phyloP scores from a whole-genome alignment of 2,888 invertebrate species.

The Lottia scabra region DNA sequence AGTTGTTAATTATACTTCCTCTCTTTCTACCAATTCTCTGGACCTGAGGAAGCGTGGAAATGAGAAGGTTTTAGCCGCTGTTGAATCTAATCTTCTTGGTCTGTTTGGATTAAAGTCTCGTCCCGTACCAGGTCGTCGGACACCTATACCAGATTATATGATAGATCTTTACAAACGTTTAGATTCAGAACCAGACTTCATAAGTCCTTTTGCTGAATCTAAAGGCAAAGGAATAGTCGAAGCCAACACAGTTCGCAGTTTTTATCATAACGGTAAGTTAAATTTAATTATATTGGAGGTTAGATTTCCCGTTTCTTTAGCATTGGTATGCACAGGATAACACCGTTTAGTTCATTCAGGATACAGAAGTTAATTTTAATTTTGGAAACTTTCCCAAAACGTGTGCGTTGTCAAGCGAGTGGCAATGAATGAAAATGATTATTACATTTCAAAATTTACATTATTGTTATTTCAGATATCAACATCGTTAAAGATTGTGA shows the following conservation, averaged over 20 bases:
- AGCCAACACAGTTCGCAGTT: constrained; percentile 65
- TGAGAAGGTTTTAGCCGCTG: constrained; percentile 67
- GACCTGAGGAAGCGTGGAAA: constrained; percentile 26
- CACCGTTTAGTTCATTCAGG: no score
- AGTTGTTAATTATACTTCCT: constrained; percentile 31
- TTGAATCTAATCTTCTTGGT: constrained; percentile 76
- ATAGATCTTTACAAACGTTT: constrained; percentile 82
- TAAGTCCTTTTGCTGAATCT: constrained; percentile 54
- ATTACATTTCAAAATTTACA: background rate
- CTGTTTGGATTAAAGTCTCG: constrained; percentile 75
- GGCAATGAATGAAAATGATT: no score
- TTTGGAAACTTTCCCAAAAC: background rate
- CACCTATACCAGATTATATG: constrained; percentile 83
- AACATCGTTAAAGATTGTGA: constrained; percentile 34
- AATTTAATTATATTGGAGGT: no score
- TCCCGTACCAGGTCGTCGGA: constrained; percentile 72
- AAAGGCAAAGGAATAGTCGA: constrained; percentile 40
- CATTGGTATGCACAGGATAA: no score
- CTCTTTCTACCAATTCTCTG: constrained; percentile 21
- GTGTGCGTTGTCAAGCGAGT: background rate
- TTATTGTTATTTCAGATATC: constrained; percentile 41
- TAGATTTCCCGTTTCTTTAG: no score
- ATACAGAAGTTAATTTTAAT: no score
- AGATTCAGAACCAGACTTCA: constrained; percentile 76
- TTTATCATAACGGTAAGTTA: constrained; percentile 56